phyloP scores from a whole-genome alignment of 1,140 invertebrate species.

The Harlomillsia oculata region DNA sequence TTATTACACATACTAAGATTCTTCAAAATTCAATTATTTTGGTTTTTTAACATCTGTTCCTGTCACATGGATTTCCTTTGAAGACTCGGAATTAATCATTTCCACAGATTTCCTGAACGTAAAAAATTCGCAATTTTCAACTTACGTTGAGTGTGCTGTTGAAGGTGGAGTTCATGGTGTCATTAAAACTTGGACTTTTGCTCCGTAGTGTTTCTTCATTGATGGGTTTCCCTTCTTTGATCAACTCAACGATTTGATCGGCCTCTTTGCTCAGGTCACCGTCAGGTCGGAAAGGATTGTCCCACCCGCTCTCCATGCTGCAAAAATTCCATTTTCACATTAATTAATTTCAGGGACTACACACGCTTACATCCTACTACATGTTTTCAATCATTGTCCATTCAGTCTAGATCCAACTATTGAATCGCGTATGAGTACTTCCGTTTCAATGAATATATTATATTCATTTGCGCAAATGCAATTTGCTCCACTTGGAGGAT shows the following conservation, averaged over 20 bases:
- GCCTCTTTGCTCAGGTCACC: conserved; percentile 88
- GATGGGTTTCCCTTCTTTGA: conserved; percentile 78
- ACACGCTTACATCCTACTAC: no score
- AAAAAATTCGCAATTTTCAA: not conserved
- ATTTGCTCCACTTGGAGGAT: no score
- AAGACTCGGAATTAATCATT: no score
- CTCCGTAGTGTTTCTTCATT: conserved; percentile 39
- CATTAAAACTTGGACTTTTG: conserved; percentile 36
- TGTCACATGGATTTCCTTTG: no score
- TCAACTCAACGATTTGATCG: conserved; percentile 88
- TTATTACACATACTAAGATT: no score
- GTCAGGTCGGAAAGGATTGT: conserved; percentile 93
- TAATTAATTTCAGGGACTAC: not conserved
- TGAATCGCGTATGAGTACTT: no score
- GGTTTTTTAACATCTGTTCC: no score
- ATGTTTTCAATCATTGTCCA: no score
- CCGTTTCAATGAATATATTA: no score
- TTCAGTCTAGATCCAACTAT: no score
- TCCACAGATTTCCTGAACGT: not conserved
- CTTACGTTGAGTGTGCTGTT: conserved; percentile 25
- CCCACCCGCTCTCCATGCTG: conserved; percentile 89
- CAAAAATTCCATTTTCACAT: conserved; percentile 37
- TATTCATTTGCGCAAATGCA: no score
- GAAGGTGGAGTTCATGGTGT: conserved; percentile 28
- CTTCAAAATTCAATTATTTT: no score